Evolutionary conservation across 2,888 invertebrate species (phyloP).

Genomic region (Harpalus rubripes): DNA sequence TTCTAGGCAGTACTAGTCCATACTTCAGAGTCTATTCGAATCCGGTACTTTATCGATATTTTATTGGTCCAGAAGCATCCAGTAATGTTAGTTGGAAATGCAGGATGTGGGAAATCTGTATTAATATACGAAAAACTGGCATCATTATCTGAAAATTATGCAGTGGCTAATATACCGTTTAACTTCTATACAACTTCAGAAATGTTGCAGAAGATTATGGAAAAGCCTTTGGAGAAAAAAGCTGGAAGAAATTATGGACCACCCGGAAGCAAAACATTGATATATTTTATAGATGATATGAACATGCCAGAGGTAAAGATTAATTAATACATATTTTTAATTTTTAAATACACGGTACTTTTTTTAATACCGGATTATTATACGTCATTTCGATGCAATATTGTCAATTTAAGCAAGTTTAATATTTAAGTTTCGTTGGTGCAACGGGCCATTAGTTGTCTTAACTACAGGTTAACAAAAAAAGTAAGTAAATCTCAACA

Average conservation of each 20-base stretch:
- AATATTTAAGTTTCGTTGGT: no score
- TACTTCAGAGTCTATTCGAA: conserved; percentile 94
- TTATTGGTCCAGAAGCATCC: conserved; percentile 93
- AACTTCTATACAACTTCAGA: conserved; percentile 98
- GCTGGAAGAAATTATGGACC: conserved; percentile 97
- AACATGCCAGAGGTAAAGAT: conserved; percentile 92
- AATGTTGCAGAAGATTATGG: conserved; percentile 94
- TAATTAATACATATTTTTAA: no score
- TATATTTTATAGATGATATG: conserved; percentile 98
- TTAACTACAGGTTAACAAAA: no score
- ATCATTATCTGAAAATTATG: conserved; percentile 90
- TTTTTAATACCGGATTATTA: no score
- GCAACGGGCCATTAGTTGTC: no score
- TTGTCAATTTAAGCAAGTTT: no score
- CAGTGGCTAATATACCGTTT: conserved; percentile 94
- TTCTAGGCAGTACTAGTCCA: conserved; percentile 92
- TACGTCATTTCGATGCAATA: no score
- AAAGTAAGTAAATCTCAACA: no score
- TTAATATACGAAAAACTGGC: conserved; percentile 85
- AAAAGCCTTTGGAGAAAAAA: conserved; percentile 97
- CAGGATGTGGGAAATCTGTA: conserved; percentile 97
- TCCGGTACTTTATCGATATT: conserved; percentile 93
- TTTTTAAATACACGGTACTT: no score
- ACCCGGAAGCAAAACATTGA: conserved; percentile 94
- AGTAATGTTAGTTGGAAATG: conserved; percentile 95